Evolutionary conservation across 2,113 vertebrate genomes (phyloP), one percentile per base, ranked within the genome.

Genomic region (Neomonachus schauinslandi): DNA sequence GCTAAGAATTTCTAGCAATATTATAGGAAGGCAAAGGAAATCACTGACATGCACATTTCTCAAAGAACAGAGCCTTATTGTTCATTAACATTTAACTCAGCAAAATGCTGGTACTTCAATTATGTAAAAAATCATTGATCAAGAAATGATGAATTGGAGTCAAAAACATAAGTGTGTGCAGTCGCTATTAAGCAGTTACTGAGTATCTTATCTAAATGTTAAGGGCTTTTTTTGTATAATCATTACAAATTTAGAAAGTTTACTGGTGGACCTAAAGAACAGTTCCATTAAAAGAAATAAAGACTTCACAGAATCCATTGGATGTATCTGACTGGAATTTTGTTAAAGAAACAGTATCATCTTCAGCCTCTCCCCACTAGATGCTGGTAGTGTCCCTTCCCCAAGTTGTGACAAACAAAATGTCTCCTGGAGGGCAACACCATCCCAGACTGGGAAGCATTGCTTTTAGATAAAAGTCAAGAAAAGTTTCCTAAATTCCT

Each of bases 151-250:
- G 57, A 95, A 86, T 91, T 89, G 72, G 21, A 96, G 85, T 93
- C 1, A 96, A 81, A 97, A 94, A 51, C 59, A 18, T 57, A 91
- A 97, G 83, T 12, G 0, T 79, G 33, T 67, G 9, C 21, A 81
- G 80, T 85, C 31, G 39, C 19, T 36, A 69, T 84, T 74, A 95
- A 92, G 74, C n/a, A 95, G 76, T 82, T 88, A 53, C 57, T 55
- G 15, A 89, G 31, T 28, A 85, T 72, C 55, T 97, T 89, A 92
- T 81, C 46, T 55, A 97, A 97, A 92, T 97, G 91, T 97, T 95
- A 97, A 98, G 93, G 49, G 65, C 46, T 95, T 71, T 93, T 92
- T 92, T 71, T 84, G 49, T 39, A 65, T 42, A 82, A 88, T 59
- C 36, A 97, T 95, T 46, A 67, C 65, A 65, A 71, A 90, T 59